These are phyloP conservation scores for Orientallactaga bullata DNA, from an alignment of 2,113 vertebrate genomes.

Conservation along the genomic window DNA sequence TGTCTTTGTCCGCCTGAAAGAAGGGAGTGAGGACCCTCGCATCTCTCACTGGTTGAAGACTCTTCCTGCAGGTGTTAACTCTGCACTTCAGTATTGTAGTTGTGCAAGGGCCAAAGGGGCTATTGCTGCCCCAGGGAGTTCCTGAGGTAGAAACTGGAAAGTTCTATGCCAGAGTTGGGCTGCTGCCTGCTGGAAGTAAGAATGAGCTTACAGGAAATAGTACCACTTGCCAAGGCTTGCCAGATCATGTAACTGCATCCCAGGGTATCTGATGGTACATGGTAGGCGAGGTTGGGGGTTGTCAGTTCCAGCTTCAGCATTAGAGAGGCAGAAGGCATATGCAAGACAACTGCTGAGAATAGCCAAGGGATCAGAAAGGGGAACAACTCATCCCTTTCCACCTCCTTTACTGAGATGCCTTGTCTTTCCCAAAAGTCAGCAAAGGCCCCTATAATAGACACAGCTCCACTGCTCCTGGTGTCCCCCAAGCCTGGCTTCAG, in stretches of 20 bases:
- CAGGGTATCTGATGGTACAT: background rate
- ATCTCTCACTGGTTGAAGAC: background rate
- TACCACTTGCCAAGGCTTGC: background rate
- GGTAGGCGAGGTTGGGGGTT: background rate
- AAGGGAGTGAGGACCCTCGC: background rate
- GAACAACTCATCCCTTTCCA: background rate
- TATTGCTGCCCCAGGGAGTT: background rate
- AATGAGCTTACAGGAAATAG: background rate
- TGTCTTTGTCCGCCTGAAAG: background rate
- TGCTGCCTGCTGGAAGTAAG: background rate
- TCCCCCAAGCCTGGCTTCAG: constrained; percentile 13
- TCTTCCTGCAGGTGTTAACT: background rate
- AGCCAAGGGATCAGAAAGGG: background rate
- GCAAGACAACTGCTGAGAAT: background rate
- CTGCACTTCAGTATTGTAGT: background rate
- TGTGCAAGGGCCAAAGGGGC: background rate
- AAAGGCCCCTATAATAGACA: background rate
- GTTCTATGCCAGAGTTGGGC: background rate
- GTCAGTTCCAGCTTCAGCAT: background rate
- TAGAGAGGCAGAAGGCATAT: background rate
- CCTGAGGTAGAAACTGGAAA: background rate
- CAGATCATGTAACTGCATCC: background rate
- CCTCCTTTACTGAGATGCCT: background rate
- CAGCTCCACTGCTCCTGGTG: background rate
- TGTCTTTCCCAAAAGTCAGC: background rate